Evolutionary conservation across 2,888 invertebrate species (phyloP).

Genomic region (Anthophora plumipes): DNA sequence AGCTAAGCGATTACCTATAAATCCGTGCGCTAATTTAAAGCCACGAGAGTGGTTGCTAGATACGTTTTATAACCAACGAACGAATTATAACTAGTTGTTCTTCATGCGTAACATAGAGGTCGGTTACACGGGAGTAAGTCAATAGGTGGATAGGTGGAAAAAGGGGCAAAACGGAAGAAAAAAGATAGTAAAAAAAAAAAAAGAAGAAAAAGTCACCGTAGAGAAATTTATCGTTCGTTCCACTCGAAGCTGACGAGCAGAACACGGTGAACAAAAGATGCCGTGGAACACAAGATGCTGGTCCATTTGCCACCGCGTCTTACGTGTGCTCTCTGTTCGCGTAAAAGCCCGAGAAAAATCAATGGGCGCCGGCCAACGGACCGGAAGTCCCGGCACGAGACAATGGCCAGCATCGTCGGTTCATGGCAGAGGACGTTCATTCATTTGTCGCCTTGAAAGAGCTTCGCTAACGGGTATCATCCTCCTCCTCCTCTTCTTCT

Average conservation of each 20-base stretch:
- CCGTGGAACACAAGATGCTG: constrained; percentile 13
- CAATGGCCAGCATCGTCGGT: constrained; percentile 31
- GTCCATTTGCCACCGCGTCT: constrained; percentile 52
- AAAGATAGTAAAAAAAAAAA: too few species aligned
- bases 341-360: constrained; percentile 59
- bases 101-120: constrained; percentile 19
- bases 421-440: constrained; percentile 47
- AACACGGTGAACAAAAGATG: constrained; percentile 30
- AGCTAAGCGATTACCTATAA: constrained; percentile 32
- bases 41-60: not conserved
- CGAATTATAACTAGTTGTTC: not conserved
- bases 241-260: not conserved
- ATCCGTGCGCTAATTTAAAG: constrained; percentile 44
- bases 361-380: constrained; percentile 34
- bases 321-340: constrained; percentile 33
- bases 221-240: constrained; percentile 28
- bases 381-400: constrained; percentile 34
- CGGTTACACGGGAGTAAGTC: not conserved
- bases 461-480: constrained; percentile 33
- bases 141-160: constrained; percentile 4
- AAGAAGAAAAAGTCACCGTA: constrained; percentile 11
- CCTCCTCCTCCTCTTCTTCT: constrained; percentile 2
- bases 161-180: too few species aligned
- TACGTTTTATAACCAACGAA: not conserved
- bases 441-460: constrained; percentile 67